These are phyloP conservation scores for Buathra laborator DNA, from an alignment of 2,888 invertebrate genomes.

Conservation along the genomic window DNA sequence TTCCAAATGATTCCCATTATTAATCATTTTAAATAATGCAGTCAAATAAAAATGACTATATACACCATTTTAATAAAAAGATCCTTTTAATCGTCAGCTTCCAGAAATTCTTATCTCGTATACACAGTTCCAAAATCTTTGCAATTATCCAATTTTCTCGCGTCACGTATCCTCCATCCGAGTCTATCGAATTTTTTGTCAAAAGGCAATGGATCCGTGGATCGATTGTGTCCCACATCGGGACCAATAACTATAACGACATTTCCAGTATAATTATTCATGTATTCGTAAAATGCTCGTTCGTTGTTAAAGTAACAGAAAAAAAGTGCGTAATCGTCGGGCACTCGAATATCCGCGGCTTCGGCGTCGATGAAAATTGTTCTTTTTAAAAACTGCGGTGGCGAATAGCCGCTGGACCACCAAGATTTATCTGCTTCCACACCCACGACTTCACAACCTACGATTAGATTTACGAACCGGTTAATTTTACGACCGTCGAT, in stretches of 20 bases:
- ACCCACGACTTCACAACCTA: constrained; percentile 89
- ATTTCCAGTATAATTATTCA: constrained; percentile 88
- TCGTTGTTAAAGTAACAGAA: constrained; percentile 94
- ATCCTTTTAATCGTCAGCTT: not conserved
- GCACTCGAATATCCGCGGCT: constrained; percentile 76
- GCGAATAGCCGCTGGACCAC: constrained; percentile 93
- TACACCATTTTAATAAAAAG: not conserved
- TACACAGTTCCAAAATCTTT: constrained; percentile 90
- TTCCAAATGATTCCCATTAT: not conserved
- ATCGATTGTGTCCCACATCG: constrained; percentile 87
- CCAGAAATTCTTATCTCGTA: constrained; percentile 73
- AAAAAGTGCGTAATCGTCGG: constrained; percentile 88
- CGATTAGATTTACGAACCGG: constrained; percentile 60
- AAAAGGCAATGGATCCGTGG: constrained; percentile 91
- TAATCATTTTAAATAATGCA: not conserved
- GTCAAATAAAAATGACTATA: not conserved
- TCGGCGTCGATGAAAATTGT: constrained; percentile 81
- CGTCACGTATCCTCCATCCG: constrained; percentile 87
- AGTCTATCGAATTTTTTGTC: constrained; percentile 85
- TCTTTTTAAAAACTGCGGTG: constrained; percentile 87
- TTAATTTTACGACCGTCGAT: not conserved
- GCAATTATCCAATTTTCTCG: constrained; percentile 88
- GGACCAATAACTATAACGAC: constrained; percentile 92
- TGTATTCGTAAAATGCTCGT: constrained; percentile 89
- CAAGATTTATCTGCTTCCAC: constrained; percentile 92